Base-by-base conservation (phyloP, 2,888 invertebrate genomes). In the Pachymerium ferrugineum region DNA sequence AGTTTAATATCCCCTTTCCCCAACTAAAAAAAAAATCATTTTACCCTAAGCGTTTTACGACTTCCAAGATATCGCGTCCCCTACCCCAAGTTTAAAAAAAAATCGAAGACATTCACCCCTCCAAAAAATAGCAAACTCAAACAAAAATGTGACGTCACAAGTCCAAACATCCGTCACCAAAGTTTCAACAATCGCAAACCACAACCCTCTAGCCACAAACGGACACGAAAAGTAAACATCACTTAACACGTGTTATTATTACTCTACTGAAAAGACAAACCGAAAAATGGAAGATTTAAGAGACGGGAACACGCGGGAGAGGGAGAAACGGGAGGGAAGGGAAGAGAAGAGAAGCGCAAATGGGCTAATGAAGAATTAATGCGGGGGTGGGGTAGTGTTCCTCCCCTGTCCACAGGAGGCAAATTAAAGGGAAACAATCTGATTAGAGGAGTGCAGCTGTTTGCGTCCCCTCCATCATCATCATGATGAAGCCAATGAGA, bases 291-390 rank as follows among this genome's bases (percentile, higher is more conserved):
- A 28, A 62, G 62, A 62, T 62, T 62, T 62, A 28, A 25, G 62
- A 62, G 62, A 10, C 6, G 47, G 16, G 6, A 14, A n/a, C n/a
- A n/a, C n/a, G n/a, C n/a, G n/a, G n/a, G n/a, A n/a, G n/a, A n/a
- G n/a, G n/a, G n/a, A n/a, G n/a, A n/a, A n/a, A n/a, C n/a, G 42
- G 47, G 22, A 19, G 47, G 22, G 47, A 19, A 2, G 47, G 47
- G 4, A 38, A 8, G 62, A 54, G 3, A 22, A 62, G 62, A 62
- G 62, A 62, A 10, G 62, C 62, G 62, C 62, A 62, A 62, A 30
- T 33, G 71, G 71, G 42, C 33, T 72, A 72, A 72, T 72, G 72
- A 72, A 72, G 47, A 72, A 72, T 72, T 72, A 72, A 72, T 72
- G 72, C 28, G 38, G 69, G 70, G 33, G 70, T 33, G 70, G 70